Percentiles rank a stretch among this genome's conserved stretches.
Evolutionary conservation across 2,888 invertebrate species (phyloP).

Genomic region (Sphinx pinastri): DNA sequence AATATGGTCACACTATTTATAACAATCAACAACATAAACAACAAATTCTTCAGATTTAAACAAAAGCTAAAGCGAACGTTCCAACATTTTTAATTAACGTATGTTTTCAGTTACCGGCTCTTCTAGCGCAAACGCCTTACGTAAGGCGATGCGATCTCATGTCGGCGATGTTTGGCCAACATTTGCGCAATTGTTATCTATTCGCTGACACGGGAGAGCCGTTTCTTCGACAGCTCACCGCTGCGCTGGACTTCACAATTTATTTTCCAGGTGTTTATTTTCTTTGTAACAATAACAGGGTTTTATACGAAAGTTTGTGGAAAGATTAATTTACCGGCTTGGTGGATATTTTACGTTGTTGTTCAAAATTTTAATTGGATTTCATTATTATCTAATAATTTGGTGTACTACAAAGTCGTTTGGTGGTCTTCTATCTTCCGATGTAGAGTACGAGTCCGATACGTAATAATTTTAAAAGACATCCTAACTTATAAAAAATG

Average conservation of each 20-base stretch:
- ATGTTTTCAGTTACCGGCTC: constrained; percentile 61
- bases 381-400: too few species aligned
- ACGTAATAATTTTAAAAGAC: too few species aligned
- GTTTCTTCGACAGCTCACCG: constrained; percentile 78
- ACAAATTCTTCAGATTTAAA: neutral
- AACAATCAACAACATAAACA: neutral
- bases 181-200: constrained; percentile 76
- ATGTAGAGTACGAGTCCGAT: too few species aligned
- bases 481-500: too few species aligned
- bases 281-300: neutral
- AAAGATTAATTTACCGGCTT: neutral
- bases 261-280: constrained; percentile 72
- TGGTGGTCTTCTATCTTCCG: too few species aligned
- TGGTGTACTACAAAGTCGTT: too few species aligned
- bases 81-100: neutral
- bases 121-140: constrained; percentile 71
- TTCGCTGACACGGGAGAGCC: constrained; percentile 78
- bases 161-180: constrained; percentile 79
- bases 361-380: too few species aligned
- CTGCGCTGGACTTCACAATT: constrained; percentile 69
- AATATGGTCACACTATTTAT: too few species aligned
- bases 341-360: too few species aligned
- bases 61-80: neutral
- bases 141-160: constrained; percentile 77
- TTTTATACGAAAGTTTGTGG: neutral